Evolutionary conservation across 1,140 invertebrate genomes (phyloP).

Genomic region (Diorhabda carinulata): DNA sequence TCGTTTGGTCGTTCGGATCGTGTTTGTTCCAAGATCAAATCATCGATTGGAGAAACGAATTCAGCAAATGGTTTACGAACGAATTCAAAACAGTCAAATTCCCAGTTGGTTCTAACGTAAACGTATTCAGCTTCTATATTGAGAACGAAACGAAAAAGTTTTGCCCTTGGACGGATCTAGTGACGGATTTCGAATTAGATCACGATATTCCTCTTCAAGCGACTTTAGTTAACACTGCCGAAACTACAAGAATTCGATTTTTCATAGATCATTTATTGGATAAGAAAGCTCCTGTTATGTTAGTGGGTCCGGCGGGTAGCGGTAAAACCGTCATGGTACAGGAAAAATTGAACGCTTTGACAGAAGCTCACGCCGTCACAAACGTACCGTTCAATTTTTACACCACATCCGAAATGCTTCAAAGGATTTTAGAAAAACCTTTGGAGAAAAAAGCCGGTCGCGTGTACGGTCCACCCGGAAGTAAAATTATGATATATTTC

Average conservation of each 20-base stretch:
- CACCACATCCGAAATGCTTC: conserved; percentile 92
- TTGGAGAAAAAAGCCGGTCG: conserved; percentile 93
- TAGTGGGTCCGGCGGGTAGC: conserved; percentile 83
- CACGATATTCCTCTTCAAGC: conserved; percentile 75
- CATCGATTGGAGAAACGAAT: conserved; percentile 86
- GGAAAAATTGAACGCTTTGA: conserved; percentile 72
- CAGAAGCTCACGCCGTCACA: conserved; percentile 75
- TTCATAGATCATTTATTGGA: conserved; percentile 85
- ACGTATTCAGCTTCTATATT: conserved; percentile 87
- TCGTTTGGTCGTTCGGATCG: conserved; percentile 92
- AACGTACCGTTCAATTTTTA: conserved; percentile 96
- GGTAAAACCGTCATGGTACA: conserved; percentile 85
- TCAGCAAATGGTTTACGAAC: conserved; percentile 87
- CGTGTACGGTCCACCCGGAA: conserved; percentile 89
- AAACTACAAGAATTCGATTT: conserved; percentile 84
- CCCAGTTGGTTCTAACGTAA: conserved; percentile 76
- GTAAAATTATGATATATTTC: conserved; percentile 88
- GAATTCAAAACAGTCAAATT: conserved; percentile 92
- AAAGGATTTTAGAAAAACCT: conserved; percentile 86
- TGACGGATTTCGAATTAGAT: conserved; percentile 75
- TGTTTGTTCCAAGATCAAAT: conserved; percentile 84
- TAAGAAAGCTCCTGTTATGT: conserved; percentile 80
- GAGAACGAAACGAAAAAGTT: conserved; percentile 82
- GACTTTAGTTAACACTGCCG: conserved; percentile 80
- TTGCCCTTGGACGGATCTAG: conserved; percentile 77